Percentiles rank a stretch among this genome's conserved stretches.
These are phyloP conservation scores for Sepiola atlantica DNA, from an alignment of 2,888 invertebrate genomes.

Conservation along the genomic window DNA sequence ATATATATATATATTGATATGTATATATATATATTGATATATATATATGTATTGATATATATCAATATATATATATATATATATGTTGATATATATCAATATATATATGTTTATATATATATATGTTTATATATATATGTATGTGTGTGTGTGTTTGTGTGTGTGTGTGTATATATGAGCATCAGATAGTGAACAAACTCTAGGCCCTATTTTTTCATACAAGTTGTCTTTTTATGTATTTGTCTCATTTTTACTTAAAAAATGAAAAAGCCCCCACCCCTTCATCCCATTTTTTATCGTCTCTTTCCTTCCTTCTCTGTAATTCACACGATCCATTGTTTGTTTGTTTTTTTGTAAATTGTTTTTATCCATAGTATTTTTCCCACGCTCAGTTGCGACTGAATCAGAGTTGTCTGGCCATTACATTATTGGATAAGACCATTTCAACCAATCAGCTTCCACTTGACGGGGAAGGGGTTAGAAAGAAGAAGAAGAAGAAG, in stretches of 20 bases:
- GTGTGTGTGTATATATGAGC: not conserved
- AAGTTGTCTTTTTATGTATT: not conserved
- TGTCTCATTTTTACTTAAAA: not conserved
- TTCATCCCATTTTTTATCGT: not conserved
- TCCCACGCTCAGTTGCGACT: slow-evolving; percentile 62
- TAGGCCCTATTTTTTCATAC: not conserved
- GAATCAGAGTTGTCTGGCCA: slow-evolving; percentile 57
- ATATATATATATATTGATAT: not conserved
- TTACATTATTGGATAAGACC: slow-evolving; percentile 56
- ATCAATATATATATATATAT: not conserved
- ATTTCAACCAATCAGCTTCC: slow-evolving; percentile 54
- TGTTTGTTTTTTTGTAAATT: slow-evolving; percentile 23
- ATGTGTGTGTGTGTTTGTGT: not conserved
- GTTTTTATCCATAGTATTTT: slow-evolving; percentile 48
- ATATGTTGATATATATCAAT: not conserved
- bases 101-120: too few relatives aligned
- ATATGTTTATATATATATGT: not conserved
- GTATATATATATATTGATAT: too few relatives aligned
- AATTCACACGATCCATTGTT: slow-evolving; percentile 33
- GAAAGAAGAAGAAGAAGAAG: not conserved
- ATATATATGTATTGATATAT: too few relatives aligned
- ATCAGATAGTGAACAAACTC: too few relatives aligned
- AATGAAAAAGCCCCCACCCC: too few relatives aligned
- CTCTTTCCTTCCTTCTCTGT: not conserved
- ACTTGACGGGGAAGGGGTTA: not conserved